Base-by-base conservation (phyloP, 2,797 vertebrate species). In the Malacoraja senta region DNA sequence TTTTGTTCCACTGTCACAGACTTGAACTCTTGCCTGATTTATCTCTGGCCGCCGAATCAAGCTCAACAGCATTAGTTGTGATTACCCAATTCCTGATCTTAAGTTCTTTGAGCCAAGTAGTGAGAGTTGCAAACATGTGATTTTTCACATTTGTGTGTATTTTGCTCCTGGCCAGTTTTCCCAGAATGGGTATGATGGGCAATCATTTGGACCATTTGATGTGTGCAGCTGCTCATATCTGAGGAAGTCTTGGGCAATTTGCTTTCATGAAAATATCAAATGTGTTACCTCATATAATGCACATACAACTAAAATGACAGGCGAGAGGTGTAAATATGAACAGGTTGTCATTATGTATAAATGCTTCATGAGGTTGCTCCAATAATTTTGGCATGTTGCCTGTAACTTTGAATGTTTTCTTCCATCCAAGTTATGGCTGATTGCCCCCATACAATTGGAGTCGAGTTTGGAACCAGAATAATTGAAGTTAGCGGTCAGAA, bases 401-500 rank as follows among this genome's bases (percentile, higher is more conserved):
- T 91, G 32, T 26, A 91, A 24, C 24, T 53, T 6, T n/a, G 29
- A 26, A 53, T 12, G 19, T 83, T 95, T 94, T 94, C 93, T 93
- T 93, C 29, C 93, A 0, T 53, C 61, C 63, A 96, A 99, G 99
- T 99, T 97, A 99, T 99, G 99, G 98, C 99, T 76, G 99, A 99
- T 95, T 99, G 99, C 96, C 99, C 99, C 95, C 99, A 99, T 94
- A 99, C 99, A 94, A 99, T 99, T 94, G 99, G 99, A 93, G 99
- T 99, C 95, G 99, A 99, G 96, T 99, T 99, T 95, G 98, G 98
- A 93, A 99, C 98, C 13, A 97, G 99, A 96, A 99, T 99, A 97
- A 99, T 99, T 93, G 98, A 99, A 97, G 99, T 99, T 96, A 99
- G 98, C 93, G 98, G 99, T 93, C 99, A 99, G 97, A 99, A 99